Evolutionary conservation across 2,888 invertebrate species (phyloP).

Genomic region (Invenusta paracnida): DNA sequence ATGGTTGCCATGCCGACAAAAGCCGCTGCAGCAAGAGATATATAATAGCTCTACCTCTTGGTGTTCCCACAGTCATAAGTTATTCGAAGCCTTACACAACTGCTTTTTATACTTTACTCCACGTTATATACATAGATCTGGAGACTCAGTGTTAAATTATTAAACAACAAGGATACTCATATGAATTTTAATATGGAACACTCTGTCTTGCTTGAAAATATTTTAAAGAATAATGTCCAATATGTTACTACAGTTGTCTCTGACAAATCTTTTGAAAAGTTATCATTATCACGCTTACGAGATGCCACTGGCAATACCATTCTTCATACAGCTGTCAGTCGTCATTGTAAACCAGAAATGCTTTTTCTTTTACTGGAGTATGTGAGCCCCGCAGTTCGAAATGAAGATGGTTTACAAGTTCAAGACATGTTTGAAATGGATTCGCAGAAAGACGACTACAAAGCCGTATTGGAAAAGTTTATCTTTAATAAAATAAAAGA

Average conservation of each 20-base stretch:
- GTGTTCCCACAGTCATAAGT: background rate
- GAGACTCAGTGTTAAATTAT: no score
- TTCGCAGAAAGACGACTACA: background rate
- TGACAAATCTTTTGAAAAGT: background rate
- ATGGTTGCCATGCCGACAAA: background rate
- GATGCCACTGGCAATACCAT: constrained; percentile 6
- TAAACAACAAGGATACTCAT: no score
- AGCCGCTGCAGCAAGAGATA: background rate
- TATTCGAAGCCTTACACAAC: background rate
- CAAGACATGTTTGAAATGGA: background rate
- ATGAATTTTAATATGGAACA: background rate
- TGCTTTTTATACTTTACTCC: background rate
- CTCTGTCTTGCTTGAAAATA: background rate
- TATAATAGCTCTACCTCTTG: background rate
- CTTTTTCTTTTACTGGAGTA: background rate
- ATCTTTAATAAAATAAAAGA: background rate
- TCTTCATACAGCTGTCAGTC: background rate
- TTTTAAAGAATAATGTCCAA: background rate
- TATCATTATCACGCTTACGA: background rate
- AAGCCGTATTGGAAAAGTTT: background rate
- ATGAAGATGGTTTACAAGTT: background rate
- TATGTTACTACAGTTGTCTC: background rate
- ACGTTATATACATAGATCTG: no score
- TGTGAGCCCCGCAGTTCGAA: constrained; percentile 7
- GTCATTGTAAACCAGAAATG: background rate